Evolutionary conservation across 1,140 invertebrate species (phyloP).

Genomic region (Halictus rubicundus): DNA sequence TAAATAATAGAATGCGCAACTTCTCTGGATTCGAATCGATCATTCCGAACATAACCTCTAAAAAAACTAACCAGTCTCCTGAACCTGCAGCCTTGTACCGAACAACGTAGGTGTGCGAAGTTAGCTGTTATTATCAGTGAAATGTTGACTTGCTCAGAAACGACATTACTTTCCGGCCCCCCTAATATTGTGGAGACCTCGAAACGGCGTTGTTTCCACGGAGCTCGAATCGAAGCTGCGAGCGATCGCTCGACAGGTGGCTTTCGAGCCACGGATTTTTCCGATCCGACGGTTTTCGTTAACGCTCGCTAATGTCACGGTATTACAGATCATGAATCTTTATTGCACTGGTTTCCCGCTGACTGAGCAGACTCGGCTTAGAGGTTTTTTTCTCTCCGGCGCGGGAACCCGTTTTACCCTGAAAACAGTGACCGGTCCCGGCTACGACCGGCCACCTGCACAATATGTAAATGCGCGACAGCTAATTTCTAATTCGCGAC

Average conservation of each 20-base stretch:
- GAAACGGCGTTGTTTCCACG: too few relatives aligned
- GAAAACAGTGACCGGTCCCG: slow-evolving; percentile 57
- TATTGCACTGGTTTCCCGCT: slow-evolving; percentile 46
- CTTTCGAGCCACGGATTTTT: neutral
- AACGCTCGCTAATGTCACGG: slow-evolving; percentile 39
- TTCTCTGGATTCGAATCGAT: too few relatives aligned
- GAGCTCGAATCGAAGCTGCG: too few relatives aligned
- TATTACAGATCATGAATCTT: slow-evolving; percentile 55
- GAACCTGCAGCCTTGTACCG: too few relatives aligned
- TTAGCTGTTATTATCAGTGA: too few relatives aligned
- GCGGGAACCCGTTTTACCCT: slow-evolving; percentile 58
- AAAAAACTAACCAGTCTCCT: too few relatives aligned
- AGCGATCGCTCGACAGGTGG: slow-evolving; percentile 20
- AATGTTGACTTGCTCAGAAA: too few relatives aligned
- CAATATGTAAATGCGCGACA: slow-evolving; percentile 58
- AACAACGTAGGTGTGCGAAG: too few relatives aligned
- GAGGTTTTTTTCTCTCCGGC: slow-evolving; percentile 29
- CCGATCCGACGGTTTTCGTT: slow-evolving; percentile 13
- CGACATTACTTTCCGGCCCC: too few relatives aligned
- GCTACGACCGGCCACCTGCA: slow-evolving; percentile 53
- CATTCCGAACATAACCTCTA: too few relatives aligned
- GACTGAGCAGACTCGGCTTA: neutral
- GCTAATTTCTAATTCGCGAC: slow-evolving; percentile 65
- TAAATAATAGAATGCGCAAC: too few relatives aligned
- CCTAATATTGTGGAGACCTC: too few relatives aligned